A percentile compares a stretch with the other conserved stretches of the same genome.
These are phyloP conservation scores for Hybognathus amarus DNA, from an alignment of 2,797 vertebrate genomes.

Conservation along the genomic window DNA sequence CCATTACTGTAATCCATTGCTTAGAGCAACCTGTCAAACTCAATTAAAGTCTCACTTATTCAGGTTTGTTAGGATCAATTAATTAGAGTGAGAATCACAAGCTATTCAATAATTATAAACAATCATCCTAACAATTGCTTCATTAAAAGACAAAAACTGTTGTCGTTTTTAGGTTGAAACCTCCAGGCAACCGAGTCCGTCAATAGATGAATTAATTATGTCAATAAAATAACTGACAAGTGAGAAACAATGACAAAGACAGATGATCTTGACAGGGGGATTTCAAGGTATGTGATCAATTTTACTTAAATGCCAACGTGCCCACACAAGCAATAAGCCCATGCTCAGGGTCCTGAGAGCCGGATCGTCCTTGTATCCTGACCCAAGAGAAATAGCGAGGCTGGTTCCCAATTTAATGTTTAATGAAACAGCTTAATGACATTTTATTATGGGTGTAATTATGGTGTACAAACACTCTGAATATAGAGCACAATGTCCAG, in stretches of 20 bases:
- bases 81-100: constrained; percentile 80
- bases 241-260: constrained; percentile 60
- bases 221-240: constrained; percentile 59
- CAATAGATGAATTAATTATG: constrained; percentile 68
- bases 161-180: constrained; percentile 58
- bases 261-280: constrained; percentile 35
- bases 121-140: constrained; percentile 82
- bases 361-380: constrained; percentile 36
- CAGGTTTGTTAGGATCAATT: constrained; percentile 86
- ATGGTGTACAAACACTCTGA: constrained; percentile 1
- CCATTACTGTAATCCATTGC: constrained; percentile 74
- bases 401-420: constrained; percentile 28
- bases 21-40: constrained; percentile 80
- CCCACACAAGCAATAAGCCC: constrained; percentile 2
- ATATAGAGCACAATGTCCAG: constrained; percentile 15
- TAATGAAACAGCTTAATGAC: constrained; percentile 39
- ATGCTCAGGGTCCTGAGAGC: constrained; percentile 4
- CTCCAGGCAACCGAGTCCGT: constrained; percentile 58
- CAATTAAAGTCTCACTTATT: constrained; percentile 88
- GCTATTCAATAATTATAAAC: constrained; percentile 83
- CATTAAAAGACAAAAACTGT: constrained; percentile 78
- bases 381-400: constrained; percentile 21
- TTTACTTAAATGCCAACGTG: constrained; percentile 46
- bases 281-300: constrained; percentile 55
- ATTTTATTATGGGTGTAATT: constrained; percentile 40